Conservation (phyloP, 1,140 invertebrate genomes). For the Apis dorsata region DNA sequence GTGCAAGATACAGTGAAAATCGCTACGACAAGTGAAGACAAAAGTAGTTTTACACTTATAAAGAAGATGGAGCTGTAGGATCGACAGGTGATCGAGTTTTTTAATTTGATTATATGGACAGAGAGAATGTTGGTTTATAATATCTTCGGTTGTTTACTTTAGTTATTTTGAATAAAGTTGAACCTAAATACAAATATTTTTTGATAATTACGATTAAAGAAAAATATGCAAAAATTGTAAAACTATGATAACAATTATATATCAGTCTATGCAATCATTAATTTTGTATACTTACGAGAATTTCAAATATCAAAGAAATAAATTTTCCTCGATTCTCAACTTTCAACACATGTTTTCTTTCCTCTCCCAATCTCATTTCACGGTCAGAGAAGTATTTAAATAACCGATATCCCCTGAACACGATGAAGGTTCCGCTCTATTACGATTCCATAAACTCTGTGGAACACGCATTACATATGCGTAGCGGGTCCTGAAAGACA, state of each 20-base stretch:
- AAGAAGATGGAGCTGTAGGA: neutral
- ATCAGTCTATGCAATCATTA: too few species aligned
- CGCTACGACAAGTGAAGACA: neutral
- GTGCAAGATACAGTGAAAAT: neutral
- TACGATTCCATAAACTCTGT: neutral
- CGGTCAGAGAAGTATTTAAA: neutral
- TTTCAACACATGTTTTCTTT: neutral
- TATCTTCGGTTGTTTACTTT: too few species aligned
- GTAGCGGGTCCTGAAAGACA: neutral
- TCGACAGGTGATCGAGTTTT: neutral
- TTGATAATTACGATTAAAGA: too few species aligned
- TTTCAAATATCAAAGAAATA: too few species aligned
- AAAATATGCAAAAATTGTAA: too few species aligned
- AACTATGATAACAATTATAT: too few species aligned
- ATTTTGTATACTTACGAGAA: too few species aligned
- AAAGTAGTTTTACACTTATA: too few species aligned
- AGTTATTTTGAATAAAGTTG: too few species aligned
- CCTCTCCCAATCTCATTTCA: neutral
- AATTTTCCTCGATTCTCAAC: neutral
- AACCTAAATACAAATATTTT: too few species aligned
- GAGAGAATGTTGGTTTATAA: neutral
- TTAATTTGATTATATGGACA: neutral
- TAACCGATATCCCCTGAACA: neutral
- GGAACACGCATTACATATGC: conserved; percentile 3
- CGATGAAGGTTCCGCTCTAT: neutral